Evolutionary conservation across 2,113 vertebrate species (phyloP).

Genomic region (Campylorhamphus procurvoides): DNA sequence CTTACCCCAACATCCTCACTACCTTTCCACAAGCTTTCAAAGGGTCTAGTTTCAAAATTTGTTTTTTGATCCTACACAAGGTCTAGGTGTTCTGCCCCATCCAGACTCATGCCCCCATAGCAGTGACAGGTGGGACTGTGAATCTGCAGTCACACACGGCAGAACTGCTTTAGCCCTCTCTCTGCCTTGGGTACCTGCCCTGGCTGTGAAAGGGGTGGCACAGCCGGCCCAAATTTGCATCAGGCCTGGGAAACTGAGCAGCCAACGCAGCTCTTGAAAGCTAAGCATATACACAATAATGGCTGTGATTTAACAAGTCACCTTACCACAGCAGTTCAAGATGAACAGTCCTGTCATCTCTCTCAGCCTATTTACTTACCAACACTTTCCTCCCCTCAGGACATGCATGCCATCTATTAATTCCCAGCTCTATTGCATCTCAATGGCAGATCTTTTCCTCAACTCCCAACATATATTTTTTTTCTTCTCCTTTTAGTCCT

Average conservation of each 20-base stretch:
- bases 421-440: background rate
- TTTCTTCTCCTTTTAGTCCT: background rate
- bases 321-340: background rate
- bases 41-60: background rate
- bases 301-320: background rate
- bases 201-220: background rate
- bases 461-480: background rate
- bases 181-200: accelerated
- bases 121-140: accelerated
- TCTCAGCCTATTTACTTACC: background rate
- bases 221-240: accelerated
- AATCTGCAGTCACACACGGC: background rate
- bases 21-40: background rate
- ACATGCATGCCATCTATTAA: background rate
- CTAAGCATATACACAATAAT: background rate
- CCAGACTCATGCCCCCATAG: no score
- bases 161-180: background rate
- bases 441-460: background rate
- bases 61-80: background rate
- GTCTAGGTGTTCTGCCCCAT: background rate
- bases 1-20: background rate
- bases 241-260: background rate
- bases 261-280: background rate
- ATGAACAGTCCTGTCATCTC: background rate
- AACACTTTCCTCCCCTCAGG: background rate